Conservation (phyloP, 2,888 invertebrate genomes). For the Thumatha senex region DNA sequence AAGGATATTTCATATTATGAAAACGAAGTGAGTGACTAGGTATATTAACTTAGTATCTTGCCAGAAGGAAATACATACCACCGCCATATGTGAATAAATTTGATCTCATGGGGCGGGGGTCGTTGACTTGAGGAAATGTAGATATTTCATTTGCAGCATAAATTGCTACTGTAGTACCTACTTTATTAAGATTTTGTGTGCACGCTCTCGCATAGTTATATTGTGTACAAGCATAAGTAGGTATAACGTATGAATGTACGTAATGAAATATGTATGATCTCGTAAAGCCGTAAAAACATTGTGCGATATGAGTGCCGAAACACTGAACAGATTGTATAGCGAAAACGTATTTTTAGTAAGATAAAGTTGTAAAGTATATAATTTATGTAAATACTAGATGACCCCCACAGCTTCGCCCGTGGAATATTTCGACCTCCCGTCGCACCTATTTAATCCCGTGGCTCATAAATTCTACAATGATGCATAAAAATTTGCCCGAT, state of each 20-base stretch:
- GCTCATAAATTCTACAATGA: no score
- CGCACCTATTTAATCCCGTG: no score
- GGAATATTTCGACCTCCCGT: no score
- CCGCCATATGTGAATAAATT: conserved; percentile 33
- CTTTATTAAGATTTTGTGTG: conserved; percentile 48
- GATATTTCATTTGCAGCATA: conserved; percentile 38
- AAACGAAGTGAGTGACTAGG: no score
- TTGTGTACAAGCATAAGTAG: conserved; percentile 33
- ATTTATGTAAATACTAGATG: no score
- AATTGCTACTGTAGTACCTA: conserved; percentile 36
- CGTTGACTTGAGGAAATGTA: neutral
- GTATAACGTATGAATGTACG: neutral
- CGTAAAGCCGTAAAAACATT: conserved; percentile 37
- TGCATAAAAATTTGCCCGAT: no score
- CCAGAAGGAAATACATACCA: neutral
- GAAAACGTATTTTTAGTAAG: conserved; percentile 7
- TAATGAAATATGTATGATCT: conserved; percentile 56
- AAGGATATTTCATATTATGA: no score
- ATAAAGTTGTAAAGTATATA: conserved; percentile 15
- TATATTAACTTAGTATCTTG: no score
- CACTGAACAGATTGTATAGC: conserved; percentile 9
- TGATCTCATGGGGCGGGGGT: conserved; percentile 12
- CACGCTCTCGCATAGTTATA: conserved; percentile 39
- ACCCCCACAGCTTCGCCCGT: no score
- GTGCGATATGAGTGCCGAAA: conserved; percentile 26